Percentiles rank a stretch among this genome's conserved stretches.
These are phyloP conservation scores for Harpagoxenus sublaevis DNA, from an alignment of 2,888 invertebrate species.

Conservation along the genomic window DNA sequence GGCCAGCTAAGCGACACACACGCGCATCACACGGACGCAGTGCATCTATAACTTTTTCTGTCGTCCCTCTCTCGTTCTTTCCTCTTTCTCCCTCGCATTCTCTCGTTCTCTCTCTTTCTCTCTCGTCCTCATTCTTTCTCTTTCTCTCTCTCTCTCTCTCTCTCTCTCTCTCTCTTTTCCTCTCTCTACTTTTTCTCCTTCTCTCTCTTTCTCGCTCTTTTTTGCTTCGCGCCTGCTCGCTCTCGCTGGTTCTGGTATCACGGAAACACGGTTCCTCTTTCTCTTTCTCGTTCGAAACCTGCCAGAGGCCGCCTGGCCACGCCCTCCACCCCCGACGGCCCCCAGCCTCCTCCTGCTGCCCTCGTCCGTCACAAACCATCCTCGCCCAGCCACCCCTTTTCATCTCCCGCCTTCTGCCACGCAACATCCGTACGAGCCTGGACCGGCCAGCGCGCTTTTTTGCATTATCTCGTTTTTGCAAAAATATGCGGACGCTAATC, in stretches of 20 bases:
- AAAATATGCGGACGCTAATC: conserved; percentile 85
- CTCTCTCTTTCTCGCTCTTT: conserved; percentile 47
- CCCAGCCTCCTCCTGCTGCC: conserved; percentile 72
- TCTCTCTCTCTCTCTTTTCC: conserved; percentile 12
- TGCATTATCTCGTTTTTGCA: conserved; percentile 85
- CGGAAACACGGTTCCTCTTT: conserved; percentile 79
- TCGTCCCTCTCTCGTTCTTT: conserved; percentile 62
- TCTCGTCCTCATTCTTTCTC: conserved; percentile 36
- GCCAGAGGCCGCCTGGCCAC: conserved; percentile 83
- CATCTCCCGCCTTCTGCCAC: conserved; percentile 73
- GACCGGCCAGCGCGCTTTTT: conserved; percentile 80
- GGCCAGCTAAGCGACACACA: conserved; percentile 63
- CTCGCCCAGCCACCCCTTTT: conserved; percentile 73
- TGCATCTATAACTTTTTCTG: conserved; percentile 77
- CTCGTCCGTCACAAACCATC: conserved; percentile 77
- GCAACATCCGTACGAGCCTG: conserved; percentile 76
- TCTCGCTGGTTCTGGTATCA: conserved; percentile 74
- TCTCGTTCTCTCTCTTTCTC: conserved; percentile 67
- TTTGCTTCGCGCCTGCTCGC: conserved; percentile 60
- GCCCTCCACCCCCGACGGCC: conserved; percentile 80
- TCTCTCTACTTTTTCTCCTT: conserved; percentile 2
- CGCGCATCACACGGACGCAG: conserved; percentile 66
- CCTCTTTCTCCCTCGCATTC: conserved; percentile 57
- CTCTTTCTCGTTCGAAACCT: conserved; percentile 82
- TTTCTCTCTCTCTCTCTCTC: conserved; percentile 35